Evolutionary conservation across 2,113 vertebrate species (phyloP), one percentile per base, ranked within the genome.

Genomic region (Dipodomys ordii): DNA sequence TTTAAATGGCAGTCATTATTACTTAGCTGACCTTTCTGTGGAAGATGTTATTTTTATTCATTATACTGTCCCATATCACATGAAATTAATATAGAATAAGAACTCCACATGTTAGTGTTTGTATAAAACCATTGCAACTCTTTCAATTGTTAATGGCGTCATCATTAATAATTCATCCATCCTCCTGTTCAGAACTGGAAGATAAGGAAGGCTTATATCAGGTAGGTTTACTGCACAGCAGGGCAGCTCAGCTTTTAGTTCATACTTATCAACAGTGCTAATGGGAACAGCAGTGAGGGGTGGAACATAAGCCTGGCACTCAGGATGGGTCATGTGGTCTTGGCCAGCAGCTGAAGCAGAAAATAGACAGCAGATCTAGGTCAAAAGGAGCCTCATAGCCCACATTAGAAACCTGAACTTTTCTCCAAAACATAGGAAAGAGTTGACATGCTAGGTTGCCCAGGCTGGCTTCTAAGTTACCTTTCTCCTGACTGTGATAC

Each of bases 21-120:
- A 72, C 72, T 89, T 83, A 53, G 25, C 18, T 71, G 49, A 5
- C 39, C 19, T 32, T 87, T 79, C 27, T 72, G 25, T 8, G 57
- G 78, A 68, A 44, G n/a, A 15, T 57, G 27, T 23, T 89, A 15
- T 57, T 67, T 64, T 85, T 78, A 78, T 10, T 72, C 69, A 80
- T 44, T 12, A 49, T 90, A 65, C 16, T 49, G 49, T 87, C 11
- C 28, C 27, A 84, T 62, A 39, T n/a, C 19, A n/a, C 53, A 23
- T 62, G 27, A 87, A 92, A 74, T 89, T 67, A 77, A 85, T 88
- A 80, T 91, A 89, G 35, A 92, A 72, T 15, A 65, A 83, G 65
- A 91, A 27, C n/a, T 82, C 32, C 12, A 93, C 77, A 27, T 46
- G 27, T 28, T 23, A 53, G 15, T 3, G 22, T 32, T 65, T 78